Evolutionary conservation across 2,888 invertebrate species (phyloP), one percentile per base, ranked within the genome.

Genomic region (Sinhomidia bicolor): DNA sequence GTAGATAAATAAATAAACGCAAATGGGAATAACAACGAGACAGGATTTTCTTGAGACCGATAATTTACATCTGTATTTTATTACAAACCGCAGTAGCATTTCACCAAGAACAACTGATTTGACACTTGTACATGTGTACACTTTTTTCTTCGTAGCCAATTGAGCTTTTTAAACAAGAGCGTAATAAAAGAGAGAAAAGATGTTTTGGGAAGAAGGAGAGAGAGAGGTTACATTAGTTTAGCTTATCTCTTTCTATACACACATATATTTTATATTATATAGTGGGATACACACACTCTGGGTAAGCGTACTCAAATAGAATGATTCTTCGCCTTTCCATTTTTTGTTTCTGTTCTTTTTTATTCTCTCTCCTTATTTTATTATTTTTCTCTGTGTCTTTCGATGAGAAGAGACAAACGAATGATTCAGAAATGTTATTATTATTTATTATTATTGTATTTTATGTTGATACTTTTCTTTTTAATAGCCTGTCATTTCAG

Each of bases 401-500:
- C 23, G 32, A 32, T 68, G 1, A 29, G 20, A 76, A 76, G 47
- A 76, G 29, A 60, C 6, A 57, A 60, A 44, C 14, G 74, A 74
- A 41, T 65, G n/a, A 78, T 3, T 62, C 44, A 65, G 82, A 68
- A 85, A 85, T 26, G 44, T 74, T 60, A 76, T 26, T 76, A 36
- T 62, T 62, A 12, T 12, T 7, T 9, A 57, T 57, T 9, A 32
- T 65, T 65, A 17, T 60, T 9, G n/a, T n/a, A 60, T 60, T 23
- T 60, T 60, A 60, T 17, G 17, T 14, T 60, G 47, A 36, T 71
- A 71, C 41, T 32, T 14, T 36, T 47, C n/a, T 32, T 20, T 74
- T 93, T 96, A 98, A 94, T 97, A 98, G 93, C 97, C 98, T 93
- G 97, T 97, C 93, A 99, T 95, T 94, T 99, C 99, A 92, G 98